Conservation (phyloP, 2,113 vertebrate species). For the Conger conger region DNA sequence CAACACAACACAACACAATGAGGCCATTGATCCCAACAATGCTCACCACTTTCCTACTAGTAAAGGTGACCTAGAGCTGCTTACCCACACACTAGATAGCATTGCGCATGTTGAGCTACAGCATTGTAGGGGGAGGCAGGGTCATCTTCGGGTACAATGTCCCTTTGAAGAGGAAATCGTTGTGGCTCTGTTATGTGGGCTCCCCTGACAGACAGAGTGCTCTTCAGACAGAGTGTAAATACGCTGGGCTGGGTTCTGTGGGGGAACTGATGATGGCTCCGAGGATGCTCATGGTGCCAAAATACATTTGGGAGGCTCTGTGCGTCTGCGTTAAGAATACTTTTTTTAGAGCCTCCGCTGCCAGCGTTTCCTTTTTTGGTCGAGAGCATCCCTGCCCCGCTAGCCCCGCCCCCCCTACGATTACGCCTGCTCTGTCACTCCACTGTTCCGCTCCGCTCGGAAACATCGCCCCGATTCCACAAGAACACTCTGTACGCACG, state of each 20-base stretch:
- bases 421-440: constrained; percentile 37
- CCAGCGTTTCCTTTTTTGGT: constrained; percentile 42
- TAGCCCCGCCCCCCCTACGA: not conserved
- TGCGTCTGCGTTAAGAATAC: constrained; percentile 24
- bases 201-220: not conserved
- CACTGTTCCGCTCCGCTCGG: constrained; percentile 44
- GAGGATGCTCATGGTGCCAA: constrained; percentile 19
- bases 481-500: constrained; percentile 58
- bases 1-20: no score
- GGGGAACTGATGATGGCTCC: not conserved
- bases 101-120: not conserved
- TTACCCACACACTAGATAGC: no score
- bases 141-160: not conserved
- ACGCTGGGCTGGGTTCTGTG: not conserved
- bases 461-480: constrained; percentile 52
- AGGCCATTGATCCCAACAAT: no score
- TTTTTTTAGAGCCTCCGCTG: constrained; percentile 45
- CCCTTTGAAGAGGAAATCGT: not conserved
- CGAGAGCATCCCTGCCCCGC: constrained; percentile 38
- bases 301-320: constrained; percentile 10
- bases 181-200: not conserved
- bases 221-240: not conserved
- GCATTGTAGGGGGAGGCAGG: no score
- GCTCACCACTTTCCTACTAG: no score
- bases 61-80: no score